Percentiles rank a stretch among this genome's conserved stretches.
These are phyloP conservation scores for Procambarus virginalis DNA, from an alignment of 1,140 invertebrate species.

Conservation along the genomic window DNA sequence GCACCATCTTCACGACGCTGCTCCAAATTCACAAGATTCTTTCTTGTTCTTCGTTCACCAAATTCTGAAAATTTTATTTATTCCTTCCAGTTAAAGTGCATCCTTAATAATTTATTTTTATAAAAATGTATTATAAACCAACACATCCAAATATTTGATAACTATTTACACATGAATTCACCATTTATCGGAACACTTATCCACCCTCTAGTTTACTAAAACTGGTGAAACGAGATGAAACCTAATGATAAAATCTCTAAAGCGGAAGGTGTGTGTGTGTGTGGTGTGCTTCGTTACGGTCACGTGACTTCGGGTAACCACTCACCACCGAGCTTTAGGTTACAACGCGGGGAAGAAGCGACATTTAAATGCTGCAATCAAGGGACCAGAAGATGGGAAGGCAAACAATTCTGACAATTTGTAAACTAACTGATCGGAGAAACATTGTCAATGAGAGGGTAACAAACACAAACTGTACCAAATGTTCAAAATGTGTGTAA, in stretches of 20 bases:
- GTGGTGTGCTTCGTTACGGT: constrained; percentile 54
- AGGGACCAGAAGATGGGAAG: neutral
- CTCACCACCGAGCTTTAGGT: constrained; percentile 13
- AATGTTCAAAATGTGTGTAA: too few relatives aligned
- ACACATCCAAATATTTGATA: too few relatives aligned
- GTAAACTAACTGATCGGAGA: too few relatives aligned
- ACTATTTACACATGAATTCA: too few relatives aligned
- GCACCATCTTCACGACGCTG: constrained; percentile 48
- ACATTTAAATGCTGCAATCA: constrained; percentile 17
- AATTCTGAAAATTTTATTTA: neutral
- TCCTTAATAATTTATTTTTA: too few relatives aligned
- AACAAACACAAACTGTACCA: too few relatives aligned
- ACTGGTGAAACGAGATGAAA: constrained; percentile 7
- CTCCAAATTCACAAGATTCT: constrained; percentile 40
- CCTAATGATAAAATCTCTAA: constrained; percentile 15
- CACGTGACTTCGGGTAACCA: constrained; percentile 50
- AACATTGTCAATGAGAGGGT: too few relatives aligned
- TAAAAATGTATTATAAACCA: too few relatives aligned
- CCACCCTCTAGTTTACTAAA: neutral
- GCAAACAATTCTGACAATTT: too few relatives aligned
- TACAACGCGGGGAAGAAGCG: constrained; percentile 47
- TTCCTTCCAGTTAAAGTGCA: too few relatives aligned
- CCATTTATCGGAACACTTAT: neutral
- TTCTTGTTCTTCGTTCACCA: neutral
- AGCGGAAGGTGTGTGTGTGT: too few relatives aligned